Percentiles rank a stretch among this genome's conserved stretches.
phyloP scores from a whole-genome alignment of 2,113 vertebrate genomes.

The Nettapus auritus region DNA sequence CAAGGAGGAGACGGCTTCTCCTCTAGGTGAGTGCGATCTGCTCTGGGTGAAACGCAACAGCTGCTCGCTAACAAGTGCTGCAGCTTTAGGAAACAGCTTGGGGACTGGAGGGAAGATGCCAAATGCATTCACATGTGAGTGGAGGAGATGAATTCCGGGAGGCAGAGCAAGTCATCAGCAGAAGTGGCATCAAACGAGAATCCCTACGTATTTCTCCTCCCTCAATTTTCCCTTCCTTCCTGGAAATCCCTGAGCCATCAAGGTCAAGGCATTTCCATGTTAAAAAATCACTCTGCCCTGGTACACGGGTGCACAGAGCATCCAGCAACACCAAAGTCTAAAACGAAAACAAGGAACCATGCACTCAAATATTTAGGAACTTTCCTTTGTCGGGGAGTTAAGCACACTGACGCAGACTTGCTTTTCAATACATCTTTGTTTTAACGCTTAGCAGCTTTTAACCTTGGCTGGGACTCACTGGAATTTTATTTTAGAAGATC shows the following conservation, averaged over 20 bases:
- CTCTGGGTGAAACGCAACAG: slow-evolving; percentile 37
- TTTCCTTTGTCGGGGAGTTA: neutral
- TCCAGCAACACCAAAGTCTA: neutral
- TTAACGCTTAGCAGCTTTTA: slow-evolving; percentile 47
- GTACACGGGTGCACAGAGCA: neutral
- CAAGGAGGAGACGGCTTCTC: slow-evolving; percentile 39
- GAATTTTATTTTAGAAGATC: slow-evolving; percentile 41
- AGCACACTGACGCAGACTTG: neutral
- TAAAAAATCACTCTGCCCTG: neutral
- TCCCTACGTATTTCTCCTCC: neutral
- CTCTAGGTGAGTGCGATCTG: neutral
- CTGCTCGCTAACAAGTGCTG: slow-evolving; percentile 26
- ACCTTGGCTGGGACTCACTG: slow-evolving; percentile 37
- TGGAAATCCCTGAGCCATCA: neutral
- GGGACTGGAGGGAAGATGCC: neutral
- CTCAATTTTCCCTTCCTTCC: neutral
- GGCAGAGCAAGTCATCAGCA: neutral
- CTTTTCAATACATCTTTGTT: slow-evolving; percentile 47
- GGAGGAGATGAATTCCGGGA: neutral
- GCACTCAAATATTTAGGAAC: neutral
- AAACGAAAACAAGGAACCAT: neutral
- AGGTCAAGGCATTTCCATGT: neutral
- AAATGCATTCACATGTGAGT: neutral
- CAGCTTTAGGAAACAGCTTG: neutral
- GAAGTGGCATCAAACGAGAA: neutral